Evolutionary conservation across 2,113 vertebrate species (phyloP).

Genomic region (Mormyrus lacerda): DNA sequence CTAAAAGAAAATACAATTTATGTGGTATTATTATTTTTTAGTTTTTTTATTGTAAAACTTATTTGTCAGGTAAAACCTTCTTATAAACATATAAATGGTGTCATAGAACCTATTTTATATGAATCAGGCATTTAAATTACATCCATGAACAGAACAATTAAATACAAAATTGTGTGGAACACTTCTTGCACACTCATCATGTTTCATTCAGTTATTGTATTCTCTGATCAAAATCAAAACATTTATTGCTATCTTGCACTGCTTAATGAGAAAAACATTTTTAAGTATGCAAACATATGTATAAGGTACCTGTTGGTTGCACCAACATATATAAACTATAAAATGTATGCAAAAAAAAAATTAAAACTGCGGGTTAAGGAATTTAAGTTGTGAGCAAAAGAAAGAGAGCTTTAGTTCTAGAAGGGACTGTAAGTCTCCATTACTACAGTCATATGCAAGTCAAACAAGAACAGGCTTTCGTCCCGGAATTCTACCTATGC

Average conservation of each 20-base stretch:
- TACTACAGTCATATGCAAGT: background rate
- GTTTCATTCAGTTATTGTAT: background rate
- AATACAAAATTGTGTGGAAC: background rate
- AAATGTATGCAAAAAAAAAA: background rate
- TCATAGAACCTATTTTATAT: background rate
- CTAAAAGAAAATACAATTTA: background rate
- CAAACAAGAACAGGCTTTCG: background rate
- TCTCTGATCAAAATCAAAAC: background rate
- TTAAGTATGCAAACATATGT: background rate
- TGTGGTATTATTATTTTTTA: background rate
- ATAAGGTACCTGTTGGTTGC: background rate
- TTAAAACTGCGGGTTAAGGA: background rate
- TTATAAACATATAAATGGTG: too few relatives aligned
- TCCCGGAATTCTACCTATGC: background rate
- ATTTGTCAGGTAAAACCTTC: too few relatives aligned
- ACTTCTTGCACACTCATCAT: background rate
- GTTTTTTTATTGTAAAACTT: background rate
- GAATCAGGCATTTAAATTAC: background rate
- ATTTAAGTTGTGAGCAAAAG: background rate
- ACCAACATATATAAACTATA: background rate
- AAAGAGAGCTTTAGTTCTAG: background rate
- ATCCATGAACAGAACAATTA: background rate
- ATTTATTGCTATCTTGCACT: background rate
- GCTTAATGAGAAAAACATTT: too few relatives aligned
- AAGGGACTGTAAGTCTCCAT: background rate